These are phyloP conservation scores for Aldrovandia affinis DNA, from an alignment of 2,797 vertebrate species.

Conservation along the genomic window DNA sequence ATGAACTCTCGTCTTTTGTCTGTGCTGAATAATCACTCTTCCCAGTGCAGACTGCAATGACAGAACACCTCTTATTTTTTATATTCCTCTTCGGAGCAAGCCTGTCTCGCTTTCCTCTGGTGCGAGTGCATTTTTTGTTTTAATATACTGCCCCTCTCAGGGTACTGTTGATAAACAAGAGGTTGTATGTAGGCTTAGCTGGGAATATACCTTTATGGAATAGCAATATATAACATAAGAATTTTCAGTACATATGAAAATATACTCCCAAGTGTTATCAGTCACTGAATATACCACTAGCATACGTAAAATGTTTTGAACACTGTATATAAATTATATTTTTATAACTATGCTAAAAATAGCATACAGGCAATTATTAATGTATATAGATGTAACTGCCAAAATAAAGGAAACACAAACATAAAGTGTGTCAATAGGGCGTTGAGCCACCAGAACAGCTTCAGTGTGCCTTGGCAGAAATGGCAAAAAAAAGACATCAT, in stretches of 20 bases:
- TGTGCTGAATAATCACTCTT: too few species aligned
- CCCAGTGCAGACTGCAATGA: background rate
- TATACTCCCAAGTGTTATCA: too few species aligned
- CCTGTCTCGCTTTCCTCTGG: background rate
- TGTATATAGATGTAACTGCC: too few species aligned
- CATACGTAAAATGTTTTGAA: background rate
- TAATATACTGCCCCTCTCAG: background rate
- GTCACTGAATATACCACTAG: background rate
- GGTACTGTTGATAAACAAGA: background rate
- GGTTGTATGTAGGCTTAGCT: background rate
- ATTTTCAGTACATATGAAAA: background rate
- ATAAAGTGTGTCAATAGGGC: too few species aligned
- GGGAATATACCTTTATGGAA: background rate
- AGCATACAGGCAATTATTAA: too few species aligned
- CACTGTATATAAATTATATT: background rate
- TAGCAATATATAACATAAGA: background rate
- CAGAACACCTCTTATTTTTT: background rate
- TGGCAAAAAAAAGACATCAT: too few species aligned
- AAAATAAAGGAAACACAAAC: too few species aligned
- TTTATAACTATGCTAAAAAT: too few species aligned
- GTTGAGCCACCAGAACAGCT: too few species aligned
- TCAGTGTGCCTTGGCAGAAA: too few species aligned
- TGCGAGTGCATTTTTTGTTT: background rate
- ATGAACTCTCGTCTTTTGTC: background rate
- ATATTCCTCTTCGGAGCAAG: conserved; percentile 1